Evolutionary conservation across 2,113 vertebrate genomes (phyloP).

Genomic region (Corvus hawaiiensis): DNA sequence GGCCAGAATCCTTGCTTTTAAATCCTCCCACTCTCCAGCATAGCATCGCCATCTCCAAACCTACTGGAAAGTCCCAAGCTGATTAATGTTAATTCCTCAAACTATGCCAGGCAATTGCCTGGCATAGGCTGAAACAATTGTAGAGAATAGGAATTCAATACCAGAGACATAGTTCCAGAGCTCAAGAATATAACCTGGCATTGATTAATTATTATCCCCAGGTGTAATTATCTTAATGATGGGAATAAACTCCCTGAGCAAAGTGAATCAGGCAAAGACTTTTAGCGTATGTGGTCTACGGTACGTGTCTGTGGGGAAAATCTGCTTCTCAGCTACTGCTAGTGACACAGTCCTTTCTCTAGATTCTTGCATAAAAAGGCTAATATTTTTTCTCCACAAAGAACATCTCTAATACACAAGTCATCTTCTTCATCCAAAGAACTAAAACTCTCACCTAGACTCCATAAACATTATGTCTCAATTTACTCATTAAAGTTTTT

Average conservation of each 20-base stretch:
- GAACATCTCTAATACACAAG: not conserved
- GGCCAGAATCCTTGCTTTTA: not conserved
- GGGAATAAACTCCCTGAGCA: not conserved
- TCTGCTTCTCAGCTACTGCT: not conserved
- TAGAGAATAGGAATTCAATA: not conserved
- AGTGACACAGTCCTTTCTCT: not conserved
- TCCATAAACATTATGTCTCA: not conserved
- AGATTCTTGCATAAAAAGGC: fast-evolving
- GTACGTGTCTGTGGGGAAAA: not conserved
- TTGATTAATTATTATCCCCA: not conserved
- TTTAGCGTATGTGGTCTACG: not conserved
- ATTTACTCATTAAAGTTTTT: not conserved
- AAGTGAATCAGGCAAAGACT: not conserved
- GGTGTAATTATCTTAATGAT: not conserved
- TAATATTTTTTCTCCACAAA: not conserved
- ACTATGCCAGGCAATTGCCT: not conserved
- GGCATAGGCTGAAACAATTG: not conserved
- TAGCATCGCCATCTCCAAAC: fast-evolving
- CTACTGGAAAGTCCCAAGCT: not conserved
- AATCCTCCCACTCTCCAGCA: not conserved
- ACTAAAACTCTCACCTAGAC: not conserved
- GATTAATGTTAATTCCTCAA: not conserved
- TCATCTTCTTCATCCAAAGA: not conserved
- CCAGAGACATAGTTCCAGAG: not conserved
- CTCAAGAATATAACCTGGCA: not conserved